Evolutionary conservation across 2,113 vertebrate species (phyloP), one percentile per base, ranked within the genome.

Genomic region (Myiozetetes cayanensis): DNA sequence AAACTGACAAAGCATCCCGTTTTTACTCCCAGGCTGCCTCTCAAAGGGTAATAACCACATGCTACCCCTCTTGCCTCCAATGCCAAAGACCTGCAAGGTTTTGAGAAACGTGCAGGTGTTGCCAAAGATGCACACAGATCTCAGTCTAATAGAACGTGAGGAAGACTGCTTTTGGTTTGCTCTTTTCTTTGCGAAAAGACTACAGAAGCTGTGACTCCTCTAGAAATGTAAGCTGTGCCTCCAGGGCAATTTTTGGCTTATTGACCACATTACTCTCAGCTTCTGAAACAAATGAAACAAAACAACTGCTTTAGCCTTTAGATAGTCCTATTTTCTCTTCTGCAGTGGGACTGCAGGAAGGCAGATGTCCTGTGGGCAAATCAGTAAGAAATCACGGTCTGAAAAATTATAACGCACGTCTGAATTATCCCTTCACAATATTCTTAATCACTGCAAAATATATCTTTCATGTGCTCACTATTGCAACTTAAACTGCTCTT

Each of bases 211-310:
- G 41, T 77, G 46, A 68, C 22, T 66, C 14, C 50, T 50, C 22
- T 35, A 67, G 68, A 66, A 88, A 71, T 9, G 12, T 16, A 71
- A 65, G 19, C 56, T 78, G 15, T 21, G 28, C 66, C 73, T 82
- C 58, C 37, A 35, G 35, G 37, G 47, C 41, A 61, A 41, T 44
- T 49, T 89, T 44, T 76, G 59, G 18, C 65, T 85, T 86, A 90
- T n/a, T 84, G 63, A 66, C 79, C 39, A 68, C 47, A 33, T 76
- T 8, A 80, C 25, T 93, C 37, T 35, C 62, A 71, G 50, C 10
- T 93, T 90, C 59, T 90, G 65, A 82, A 91, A 84, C 31, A 88
- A 85, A 83, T 39, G 15, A 90, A 73, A 62, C 14, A 80, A 83
- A 73, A 35, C 16, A 76, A 62, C 2, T 4, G 35, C 31, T 86